phyloP scores from a whole-genome alignment of 2,113 vertebrate species.

The Podiceps cristatus region DNA sequence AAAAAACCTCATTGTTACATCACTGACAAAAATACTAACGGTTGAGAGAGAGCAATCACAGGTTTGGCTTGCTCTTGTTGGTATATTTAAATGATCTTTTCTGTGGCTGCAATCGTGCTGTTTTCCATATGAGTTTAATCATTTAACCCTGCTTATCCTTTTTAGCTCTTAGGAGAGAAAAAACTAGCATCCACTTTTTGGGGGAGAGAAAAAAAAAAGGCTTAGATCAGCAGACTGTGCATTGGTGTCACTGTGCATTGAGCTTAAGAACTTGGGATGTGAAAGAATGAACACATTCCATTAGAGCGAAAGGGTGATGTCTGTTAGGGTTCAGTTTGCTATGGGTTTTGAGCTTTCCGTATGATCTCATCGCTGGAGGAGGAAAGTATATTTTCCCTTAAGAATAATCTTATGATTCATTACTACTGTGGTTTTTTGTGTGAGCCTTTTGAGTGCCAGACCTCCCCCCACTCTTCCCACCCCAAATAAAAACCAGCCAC shows the following conservation, averaged over 20 bases:
- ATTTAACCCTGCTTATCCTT: neutral
- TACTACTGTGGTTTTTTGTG: constrained; percentile 55
- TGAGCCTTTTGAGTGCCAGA: constrained; percentile 58
- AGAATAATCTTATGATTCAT: constrained; percentile 63
- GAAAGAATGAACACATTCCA: constrained; percentile 26
- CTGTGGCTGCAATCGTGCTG: neutral
- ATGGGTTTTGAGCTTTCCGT: constrained; percentile 34
- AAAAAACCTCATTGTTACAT: neutral
- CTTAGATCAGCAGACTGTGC: constrained; percentile 21
- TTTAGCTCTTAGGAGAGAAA: neutral
- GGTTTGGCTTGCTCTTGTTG: neutral
- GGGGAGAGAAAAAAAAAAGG: neutral
- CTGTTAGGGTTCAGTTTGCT: constrained; percentile 41
- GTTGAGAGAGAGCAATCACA: neutral
- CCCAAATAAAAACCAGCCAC: constrained; percentile 35
- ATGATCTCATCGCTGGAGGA: constrained; percentile 69
- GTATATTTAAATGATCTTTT: neutral
- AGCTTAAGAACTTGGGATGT: constrained; percentile 18
- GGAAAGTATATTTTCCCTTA: constrained; percentile 60
- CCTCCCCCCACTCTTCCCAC: constrained; percentile 40
- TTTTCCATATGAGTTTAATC: neutral
- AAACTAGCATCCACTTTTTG: neutral
- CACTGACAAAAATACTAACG: neutral
- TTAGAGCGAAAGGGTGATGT: neutral
- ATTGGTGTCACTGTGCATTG: constrained; percentile 6